These are phyloP conservation scores for Bufo gargarizans DNA, from an alignment of 2,113 vertebrate genomes.

Conservation along the genomic window DNA sequence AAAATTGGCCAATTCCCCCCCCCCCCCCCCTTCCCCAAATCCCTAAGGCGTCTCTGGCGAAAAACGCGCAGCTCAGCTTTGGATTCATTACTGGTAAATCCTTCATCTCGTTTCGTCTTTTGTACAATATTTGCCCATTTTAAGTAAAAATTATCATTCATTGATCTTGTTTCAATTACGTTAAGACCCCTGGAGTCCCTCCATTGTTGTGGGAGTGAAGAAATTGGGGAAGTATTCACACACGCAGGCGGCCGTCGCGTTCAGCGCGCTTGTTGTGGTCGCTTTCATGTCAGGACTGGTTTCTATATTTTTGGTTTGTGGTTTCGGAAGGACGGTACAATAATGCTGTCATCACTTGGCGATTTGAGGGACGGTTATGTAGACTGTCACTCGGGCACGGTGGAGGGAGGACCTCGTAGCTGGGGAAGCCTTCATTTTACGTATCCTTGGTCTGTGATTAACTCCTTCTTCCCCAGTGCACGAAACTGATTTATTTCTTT, in stretches of 20 bases:
- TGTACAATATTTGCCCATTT: slow-evolving; percentile 13
- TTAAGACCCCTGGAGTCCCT: background rate
- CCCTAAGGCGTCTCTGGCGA: background rate
- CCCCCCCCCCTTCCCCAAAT: background rate
- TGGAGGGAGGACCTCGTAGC: background rate
- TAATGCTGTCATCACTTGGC: background rate
- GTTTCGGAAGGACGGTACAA: background rate
- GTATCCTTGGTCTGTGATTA: no score
- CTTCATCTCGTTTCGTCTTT: background rate
- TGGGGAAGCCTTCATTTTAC: no score
- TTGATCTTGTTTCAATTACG: slow-evolving; percentile 37
- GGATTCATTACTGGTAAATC: background rate
- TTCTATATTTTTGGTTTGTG: background rate
- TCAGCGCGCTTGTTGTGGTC: background rate
- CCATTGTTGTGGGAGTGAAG: background rate
- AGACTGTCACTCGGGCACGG: background rate
- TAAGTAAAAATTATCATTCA: slow-evolving; percentile 15
- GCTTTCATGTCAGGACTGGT: background rate
- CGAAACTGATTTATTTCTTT: no score
- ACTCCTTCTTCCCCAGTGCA: no score
- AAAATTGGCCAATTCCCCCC: slow-evolving; percentile 14
- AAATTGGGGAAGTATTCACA: background rate
- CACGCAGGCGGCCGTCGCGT: background rate
- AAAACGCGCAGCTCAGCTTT: background rate
- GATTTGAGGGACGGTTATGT: background rate